Conservation (phyloP, 2,113 vertebrate species). For the Cyprinodon variegatus region DNA sequence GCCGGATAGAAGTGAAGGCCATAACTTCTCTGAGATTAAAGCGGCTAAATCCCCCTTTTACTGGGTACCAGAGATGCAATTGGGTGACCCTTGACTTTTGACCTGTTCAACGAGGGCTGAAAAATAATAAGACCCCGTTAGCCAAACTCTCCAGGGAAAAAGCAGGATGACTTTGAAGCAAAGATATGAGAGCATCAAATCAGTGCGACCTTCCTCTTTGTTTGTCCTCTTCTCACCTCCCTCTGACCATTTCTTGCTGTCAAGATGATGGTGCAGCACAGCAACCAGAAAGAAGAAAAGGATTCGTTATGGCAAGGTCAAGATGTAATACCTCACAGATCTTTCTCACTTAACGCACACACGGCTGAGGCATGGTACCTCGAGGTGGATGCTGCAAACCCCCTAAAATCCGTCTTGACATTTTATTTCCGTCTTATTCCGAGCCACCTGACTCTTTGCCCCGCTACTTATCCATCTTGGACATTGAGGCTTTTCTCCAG, state of each 20-base stretch:
- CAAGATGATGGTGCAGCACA: conserved; percentile 71
- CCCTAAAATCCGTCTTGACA: conserved; percentile 59
- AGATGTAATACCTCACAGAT: conserved; percentile 44
- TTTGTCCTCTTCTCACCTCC: conserved; percentile 20
- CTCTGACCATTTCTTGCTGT: conserved; percentile 36
- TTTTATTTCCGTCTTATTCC: conserved; percentile 55
- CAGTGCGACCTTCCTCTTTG: conserved; percentile 31
- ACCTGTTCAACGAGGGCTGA: conserved; percentile 28
- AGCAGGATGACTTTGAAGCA: conserved; percentile 19
- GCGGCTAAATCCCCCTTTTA: conserved; percentile 22
- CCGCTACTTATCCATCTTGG: conserved; percentile 27
- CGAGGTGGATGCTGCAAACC: conserved; percentile 56
- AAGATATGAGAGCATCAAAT: conserved; percentile 19
- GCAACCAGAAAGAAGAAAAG: conserved; percentile 57
- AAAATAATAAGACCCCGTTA: conserved; percentile 9
- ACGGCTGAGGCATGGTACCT: conserved; percentile 17
- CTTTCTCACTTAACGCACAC: conserved; percentile 7
- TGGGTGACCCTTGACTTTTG: conserved; percentile 49
- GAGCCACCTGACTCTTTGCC: conserved; percentile 32
- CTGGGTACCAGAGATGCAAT: conserved; percentile 23
- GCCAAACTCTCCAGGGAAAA: neutral
- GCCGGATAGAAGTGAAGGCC: conserved; percentile 48
- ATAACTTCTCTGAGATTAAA: conserved; percentile 63
- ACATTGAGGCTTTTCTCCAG: conserved; percentile 23
- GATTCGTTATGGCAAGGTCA: conserved; percentile 60